Base-by-base conservation (phyloP, 2,888 invertebrate genomes). In the Rhamnusium bicolor region DNA sequence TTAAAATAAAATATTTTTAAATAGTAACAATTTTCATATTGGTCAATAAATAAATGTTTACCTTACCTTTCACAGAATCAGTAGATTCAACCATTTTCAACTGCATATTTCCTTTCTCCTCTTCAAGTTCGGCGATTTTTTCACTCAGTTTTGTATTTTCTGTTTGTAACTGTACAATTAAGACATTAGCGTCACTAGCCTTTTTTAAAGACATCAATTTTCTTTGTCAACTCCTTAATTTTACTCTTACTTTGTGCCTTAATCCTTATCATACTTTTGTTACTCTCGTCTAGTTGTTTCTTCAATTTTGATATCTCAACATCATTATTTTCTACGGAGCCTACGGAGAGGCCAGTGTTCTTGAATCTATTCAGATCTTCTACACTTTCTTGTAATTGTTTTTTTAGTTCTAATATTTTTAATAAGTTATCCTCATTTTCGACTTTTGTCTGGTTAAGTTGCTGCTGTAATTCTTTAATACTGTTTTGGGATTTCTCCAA, bases 31-130 rank as follows among this genome's bases (percentile, higher is more conserved):
- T n/a, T n/a, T n/a, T n/a, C n/a, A n/a, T n/a, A n/a, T 24, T 24
- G 6, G 3, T 24, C 24, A 6, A 24, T 24, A 24, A 24, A 4
- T 24, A 4, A 24, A 24, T n/a, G n/a, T n/a, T n/a, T 29, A 40
- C 2, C 1, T 40, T 75, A 73, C 80, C 80, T 80, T 79, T 81
- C 6, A 71, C 69, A 49, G 78, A 79, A 29, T 74, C 76, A 63
- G 79, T 76, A 88, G 93, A 93, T 89, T 95, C 94, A 82, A 95
- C 93, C 86, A 95, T 91, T 89, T 94, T 94, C 85, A 96, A 90
- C 89, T 96, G 96, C 85, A 97, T 91, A 89, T 96, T 95, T 83
- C 96, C 96, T 89, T 96, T 97, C 89, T 97, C 97, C 87, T 96
- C 96, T 89, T 85, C 85, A 78, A 97, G 88, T 85, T 96, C 95